phyloP scores from a whole-genome alignment of 2,113 vertebrate genomes.

The Pitta sordida region DNA sequence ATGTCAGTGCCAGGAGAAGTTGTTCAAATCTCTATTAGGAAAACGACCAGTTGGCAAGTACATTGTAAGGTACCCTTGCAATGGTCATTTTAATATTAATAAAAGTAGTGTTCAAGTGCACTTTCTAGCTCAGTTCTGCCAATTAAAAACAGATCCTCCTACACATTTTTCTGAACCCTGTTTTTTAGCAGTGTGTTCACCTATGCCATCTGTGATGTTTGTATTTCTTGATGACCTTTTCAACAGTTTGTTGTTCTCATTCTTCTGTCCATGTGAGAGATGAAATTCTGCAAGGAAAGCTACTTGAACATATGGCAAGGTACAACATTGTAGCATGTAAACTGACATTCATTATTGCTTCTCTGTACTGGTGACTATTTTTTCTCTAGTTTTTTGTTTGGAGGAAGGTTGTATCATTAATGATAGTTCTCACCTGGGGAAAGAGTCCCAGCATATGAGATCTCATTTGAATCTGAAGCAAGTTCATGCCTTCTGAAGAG shows the following conservation, averaged over 20 bases:
- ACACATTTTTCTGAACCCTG: background rate
- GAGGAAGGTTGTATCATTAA: background rate
- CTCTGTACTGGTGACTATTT: background rate
- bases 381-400: background rate
- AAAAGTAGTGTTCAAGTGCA: background rate
- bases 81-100: constrained; percentile 53
- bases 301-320: constrained; percentile 54
- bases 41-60: constrained; percentile 21
- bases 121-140: background rate
- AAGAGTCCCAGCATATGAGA: background rate
- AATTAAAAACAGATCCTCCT: constrained; percentile 38
- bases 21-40: background rate
- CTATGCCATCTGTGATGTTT: constrained; percentile 61
- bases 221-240: constrained; percentile 54
- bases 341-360: constrained; percentile 33
- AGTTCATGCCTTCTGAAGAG: background rate
- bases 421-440: background rate
- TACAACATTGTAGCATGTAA: constrained; percentile 21
- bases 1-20: background rate
- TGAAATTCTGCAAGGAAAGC: constrained; percentile 45
- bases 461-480: background rate
- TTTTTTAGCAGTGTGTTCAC: constrained; percentile 43
- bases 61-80: background rate
- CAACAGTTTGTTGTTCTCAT: constrained; percentile 58
- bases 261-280: constrained; percentile 28